Conservation (phyloP, 2,113 vertebrate genomes). For the Leuciscus idus region DNA sequence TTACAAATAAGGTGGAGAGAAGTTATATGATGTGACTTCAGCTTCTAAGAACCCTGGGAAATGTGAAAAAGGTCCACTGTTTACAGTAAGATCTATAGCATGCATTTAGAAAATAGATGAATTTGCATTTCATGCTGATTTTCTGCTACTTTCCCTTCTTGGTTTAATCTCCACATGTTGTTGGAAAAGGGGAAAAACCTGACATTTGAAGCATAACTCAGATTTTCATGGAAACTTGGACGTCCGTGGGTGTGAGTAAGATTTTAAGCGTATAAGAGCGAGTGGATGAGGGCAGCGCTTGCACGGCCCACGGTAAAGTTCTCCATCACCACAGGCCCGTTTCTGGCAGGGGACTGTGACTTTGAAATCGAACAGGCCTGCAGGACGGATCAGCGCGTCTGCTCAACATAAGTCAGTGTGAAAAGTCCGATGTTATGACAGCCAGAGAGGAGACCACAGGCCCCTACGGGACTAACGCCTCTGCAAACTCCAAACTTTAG, state of each 20-base stretch:
- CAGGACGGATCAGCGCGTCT: constrained; percentile 37
- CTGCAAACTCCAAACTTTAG: not conserved
- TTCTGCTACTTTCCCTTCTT: constrained; percentile 15
- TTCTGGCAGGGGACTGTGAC: constrained; percentile 37
- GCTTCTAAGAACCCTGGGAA: not conserved
- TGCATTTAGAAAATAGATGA: not conserved
- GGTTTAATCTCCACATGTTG: constrained; percentile 53
- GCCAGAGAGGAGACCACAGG: constrained; percentile 37
- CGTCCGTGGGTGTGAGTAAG: constrained; percentile 33
- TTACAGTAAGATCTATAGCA: not conserved
- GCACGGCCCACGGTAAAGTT: constrained; percentile 4
- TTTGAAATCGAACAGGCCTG: constrained; percentile 36
- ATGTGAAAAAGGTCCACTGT: not conserved
- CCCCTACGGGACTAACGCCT: constrained; percentile 26
- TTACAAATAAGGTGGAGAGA: too few relatives aligned
- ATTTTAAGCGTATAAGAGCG: constrained; percentile 43
- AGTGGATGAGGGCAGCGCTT: constrained; percentile 17
- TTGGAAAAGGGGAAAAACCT: constrained; percentile 55
- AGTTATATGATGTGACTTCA: too few relatives aligned
- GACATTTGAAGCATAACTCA: constrained; percentile 56
- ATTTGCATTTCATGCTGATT: not conserved
- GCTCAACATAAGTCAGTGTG: constrained; percentile 37
- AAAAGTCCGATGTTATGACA: constrained; percentile 40
- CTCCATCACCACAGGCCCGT: constrained; percentile 32
- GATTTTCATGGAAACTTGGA: constrained; percentile 59